phyloP scores from a whole-genome alignment of 30 jellyfish, hydroid and myxozoan species.

The Cassiopea xamachana region DNA sequence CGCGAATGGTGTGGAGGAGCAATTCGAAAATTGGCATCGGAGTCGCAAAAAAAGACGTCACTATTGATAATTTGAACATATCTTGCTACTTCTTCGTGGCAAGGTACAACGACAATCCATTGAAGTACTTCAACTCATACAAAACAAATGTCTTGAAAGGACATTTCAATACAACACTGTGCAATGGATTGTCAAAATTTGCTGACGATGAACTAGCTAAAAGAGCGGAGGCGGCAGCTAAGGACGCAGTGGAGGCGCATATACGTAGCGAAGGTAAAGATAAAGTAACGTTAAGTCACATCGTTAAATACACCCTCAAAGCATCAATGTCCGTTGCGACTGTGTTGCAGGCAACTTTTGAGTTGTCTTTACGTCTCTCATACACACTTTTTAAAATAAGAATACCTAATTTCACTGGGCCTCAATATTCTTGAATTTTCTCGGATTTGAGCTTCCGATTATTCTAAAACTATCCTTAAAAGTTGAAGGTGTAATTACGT shows the following conservation, averaged over 20 bases:
- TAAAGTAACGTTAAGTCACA: too few relatives aligned
- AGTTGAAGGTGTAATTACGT: too few relatives aligned
- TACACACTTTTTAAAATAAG: too few relatives aligned
- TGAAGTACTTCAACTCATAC: conserved; percentile 26
- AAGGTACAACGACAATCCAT: conserved; percentile 64
- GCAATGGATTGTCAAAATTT: conserved; percentile 59
- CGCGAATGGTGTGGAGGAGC: conserved; percentile 83
- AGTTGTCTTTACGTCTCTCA: too few relatives aligned
- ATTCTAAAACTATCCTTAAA: too few relatives aligned
- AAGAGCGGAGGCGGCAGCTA: conserved; percentile 4
- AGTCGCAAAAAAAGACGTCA: conserved; percentile 71
- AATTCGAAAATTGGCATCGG: conserved; percentile 83
- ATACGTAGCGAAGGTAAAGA: conserved; percentile 25
- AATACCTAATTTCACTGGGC: too few relatives aligned
- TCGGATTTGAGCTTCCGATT: too few relatives aligned
- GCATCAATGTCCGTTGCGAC: too few relatives aligned
- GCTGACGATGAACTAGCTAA: conserved; percentile 41
- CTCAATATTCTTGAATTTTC: too few relatives aligned
- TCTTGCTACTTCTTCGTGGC: conserved; percentile 89
- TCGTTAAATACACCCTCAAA: too few relatives aligned
- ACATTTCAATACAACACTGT: conserved; percentile 55
- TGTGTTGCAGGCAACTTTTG: too few relatives aligned
- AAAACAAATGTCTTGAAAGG: conserved; percentile 74
- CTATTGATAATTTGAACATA: conserved; percentile 64
- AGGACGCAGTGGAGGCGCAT: conserved; percentile 1